Base-by-base conservation (phyloP, 2,888 invertebrate species). In the Cephonodes hylas region DNA sequence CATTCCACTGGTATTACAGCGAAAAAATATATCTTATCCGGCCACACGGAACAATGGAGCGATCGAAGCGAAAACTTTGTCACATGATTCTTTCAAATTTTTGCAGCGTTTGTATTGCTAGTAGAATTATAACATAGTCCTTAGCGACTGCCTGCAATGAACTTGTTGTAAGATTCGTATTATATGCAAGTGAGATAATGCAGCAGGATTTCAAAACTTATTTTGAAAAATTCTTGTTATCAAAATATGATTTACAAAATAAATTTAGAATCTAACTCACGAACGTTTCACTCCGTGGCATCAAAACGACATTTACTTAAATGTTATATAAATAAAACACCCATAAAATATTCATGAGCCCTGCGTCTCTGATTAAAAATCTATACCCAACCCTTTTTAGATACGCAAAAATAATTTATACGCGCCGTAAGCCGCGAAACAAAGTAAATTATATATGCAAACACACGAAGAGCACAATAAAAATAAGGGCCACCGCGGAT, bases 381-480 rank as follows among this genome's bases (percentile, higher is more conserved):
- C 61, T 60, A 63, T 45, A 56, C 62, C 58, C 60, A 62, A 64
- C 58, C 59, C 62, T 58, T 63, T 64, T 61, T 65, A 64, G 64
- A 63, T 62, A 67, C 68, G 63, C 63, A 61, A 68, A 73, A 72
- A 68, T 69, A 61, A 48, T 53, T 53, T 31, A 53, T 53, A 53
- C 27, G 53, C 10, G 68, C 69, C 71, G 72, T 70, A 76, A 66
- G 67, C 72, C 67, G 75, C 75, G 70, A 76, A 76, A 79, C 74
- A 74, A 72, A 75, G 78, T 68, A 69, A 77, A 81, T 80, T 76
- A 76, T 72, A 75, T 68, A 85, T 84, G 84, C 80, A 87, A 89
- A 89, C 86, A 74, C 74, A 67, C 69, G 77, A 77, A 77, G 83
- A 81, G 81, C 76, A 83, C 81, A 84, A 84, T 85, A 88, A 89